A percentile compares a stretch with the other conserved stretches of the same genome.
Conservation (phyloP, 2,113 vertebrate species). For the Etia nguti region DNA sequence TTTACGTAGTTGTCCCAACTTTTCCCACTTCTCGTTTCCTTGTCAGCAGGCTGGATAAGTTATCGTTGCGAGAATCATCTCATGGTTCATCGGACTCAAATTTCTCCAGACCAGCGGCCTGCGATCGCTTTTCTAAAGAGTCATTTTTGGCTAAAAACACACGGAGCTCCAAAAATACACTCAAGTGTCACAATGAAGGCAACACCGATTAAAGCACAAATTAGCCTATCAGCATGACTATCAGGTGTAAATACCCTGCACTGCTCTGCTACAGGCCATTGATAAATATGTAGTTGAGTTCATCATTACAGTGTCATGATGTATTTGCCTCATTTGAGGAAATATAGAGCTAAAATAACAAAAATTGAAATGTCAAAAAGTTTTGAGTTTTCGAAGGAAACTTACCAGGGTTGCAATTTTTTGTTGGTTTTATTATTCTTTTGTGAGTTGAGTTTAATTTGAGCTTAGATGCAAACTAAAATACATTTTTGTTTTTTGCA, state of each 20-base stretch:
- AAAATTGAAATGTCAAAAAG: background rate
- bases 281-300: background rate
- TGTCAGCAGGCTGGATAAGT: background rate
- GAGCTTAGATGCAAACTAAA: background rate
- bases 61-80: background rate
- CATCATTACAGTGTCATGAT: background rate
- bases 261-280: background rate
- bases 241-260: background rate
- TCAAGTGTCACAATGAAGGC: background rate
- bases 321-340: background rate
- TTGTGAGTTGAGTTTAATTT: background rate
- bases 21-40: background rate
- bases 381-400: accelerated
- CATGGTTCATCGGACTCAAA: background rate
- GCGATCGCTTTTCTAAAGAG: background rate
- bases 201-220: background rate
- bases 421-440: no score
- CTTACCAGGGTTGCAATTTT: background rate
- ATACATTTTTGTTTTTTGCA: background rate
- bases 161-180: background rate
- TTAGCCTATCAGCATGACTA: background rate
- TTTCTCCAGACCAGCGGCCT: background rate
- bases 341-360: background rate
- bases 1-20: background rate
- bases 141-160: background rate